These are phyloP conservation scores for Siphamia tubifer DNA, from an alignment of 2,113 vertebrate genomes.

Conservation along the genomic window DNA sequence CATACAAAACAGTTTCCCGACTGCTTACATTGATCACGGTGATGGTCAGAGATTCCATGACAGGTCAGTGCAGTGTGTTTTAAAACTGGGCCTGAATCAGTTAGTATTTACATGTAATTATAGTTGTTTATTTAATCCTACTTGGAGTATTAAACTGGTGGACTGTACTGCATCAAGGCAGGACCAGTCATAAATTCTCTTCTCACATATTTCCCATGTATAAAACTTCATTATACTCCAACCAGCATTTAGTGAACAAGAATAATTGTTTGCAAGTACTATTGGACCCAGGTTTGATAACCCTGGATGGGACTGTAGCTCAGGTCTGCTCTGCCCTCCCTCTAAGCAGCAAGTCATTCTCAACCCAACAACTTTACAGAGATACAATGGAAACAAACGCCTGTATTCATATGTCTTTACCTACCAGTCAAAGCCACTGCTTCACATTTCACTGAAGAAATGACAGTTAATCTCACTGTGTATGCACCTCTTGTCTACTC, in stretches of 20 bases:
- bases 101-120: conserved; percentile 39
- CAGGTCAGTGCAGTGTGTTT: conserved; percentile 67
- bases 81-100: conserved; percentile 31
- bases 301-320: conserved; percentile 53
- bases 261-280: conserved; percentile 30
- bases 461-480: no score
- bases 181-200: neutral
- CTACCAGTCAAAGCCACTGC: neutral
- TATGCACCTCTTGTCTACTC: neutral
- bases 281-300: conserved; percentile 27
- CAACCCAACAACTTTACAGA: conserved; percentile 51
- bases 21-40: conserved; percentile 80
- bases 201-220: conserved; percentile 10
- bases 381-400: conserved; percentile 52
- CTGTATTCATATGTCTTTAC: conserved; percentile 12
- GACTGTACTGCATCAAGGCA: conserved; percentile 1
- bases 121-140: conserved; percentile 20
- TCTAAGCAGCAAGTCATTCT: conserved; percentile 78
- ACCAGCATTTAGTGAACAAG: conserved; percentile 33
- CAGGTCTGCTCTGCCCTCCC: conserved; percentile 65
- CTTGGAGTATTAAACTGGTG: conserved; percentile 26
- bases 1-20: conserved; percentile 85
- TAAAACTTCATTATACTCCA: conserved; percentile 31
- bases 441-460: neutral
- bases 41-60: conserved; percentile 73